Percentiles rank a stretch among this genome's conserved stretches.
Conservation (phyloP, 2,797 vertebrate species). For the Emys orbicularis region DNA sequence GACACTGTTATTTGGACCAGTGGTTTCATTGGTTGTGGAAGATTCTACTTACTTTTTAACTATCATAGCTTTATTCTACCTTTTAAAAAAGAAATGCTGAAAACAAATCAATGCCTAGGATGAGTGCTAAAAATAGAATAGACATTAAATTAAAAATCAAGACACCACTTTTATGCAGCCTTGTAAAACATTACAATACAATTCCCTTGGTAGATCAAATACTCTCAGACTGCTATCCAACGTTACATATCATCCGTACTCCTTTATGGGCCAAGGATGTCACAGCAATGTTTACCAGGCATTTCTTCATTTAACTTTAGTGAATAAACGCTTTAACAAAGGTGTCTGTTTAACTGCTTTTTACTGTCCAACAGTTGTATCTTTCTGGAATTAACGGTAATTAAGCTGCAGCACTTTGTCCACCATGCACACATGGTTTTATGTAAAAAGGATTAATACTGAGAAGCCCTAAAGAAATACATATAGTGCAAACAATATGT, state of each 20-base stretch:
- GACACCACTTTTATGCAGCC: too few species aligned
- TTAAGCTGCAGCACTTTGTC: neutral
- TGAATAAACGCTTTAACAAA: neutral
- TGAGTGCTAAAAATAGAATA: too few species aligned
- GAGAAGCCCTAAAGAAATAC: neutral
- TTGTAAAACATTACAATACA: neutral
- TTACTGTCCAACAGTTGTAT: neutral
- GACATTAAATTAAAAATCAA: too few species aligned
- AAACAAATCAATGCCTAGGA: neutral
- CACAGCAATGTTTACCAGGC: neutral
- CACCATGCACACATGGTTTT: neutral
- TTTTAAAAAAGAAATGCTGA: neutral
- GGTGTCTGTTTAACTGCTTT: neutral
- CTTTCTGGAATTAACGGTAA: neutral
- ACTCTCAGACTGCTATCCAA: neutral
- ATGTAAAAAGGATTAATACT: neutral
- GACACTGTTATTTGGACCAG: neutral
- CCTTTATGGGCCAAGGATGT: accelerated
- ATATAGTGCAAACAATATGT: neutral
- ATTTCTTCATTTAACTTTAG: neutral
- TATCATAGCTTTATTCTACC: neutral
- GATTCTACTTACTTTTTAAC: neutral
- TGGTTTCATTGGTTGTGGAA: neutral
- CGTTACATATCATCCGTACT: neutral
- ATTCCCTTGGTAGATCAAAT: neutral